Percentiles rank a stretch among this genome's conserved stretches.
Conservation (phyloP, 1,140 invertebrate species). For the Trachelipus rathkii region DNA sequence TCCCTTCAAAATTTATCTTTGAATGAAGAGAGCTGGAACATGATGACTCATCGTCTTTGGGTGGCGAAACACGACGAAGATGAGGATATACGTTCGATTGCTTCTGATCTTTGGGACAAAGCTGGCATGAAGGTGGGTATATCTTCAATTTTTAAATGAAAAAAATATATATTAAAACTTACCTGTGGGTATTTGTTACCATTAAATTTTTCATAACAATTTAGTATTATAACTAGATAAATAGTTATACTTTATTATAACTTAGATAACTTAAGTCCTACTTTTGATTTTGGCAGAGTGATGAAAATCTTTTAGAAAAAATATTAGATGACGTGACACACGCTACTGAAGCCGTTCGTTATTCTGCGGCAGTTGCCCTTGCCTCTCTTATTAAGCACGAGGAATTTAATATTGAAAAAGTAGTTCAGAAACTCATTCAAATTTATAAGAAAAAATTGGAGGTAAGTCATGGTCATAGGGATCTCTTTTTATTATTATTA, state of each 20-base stretch:
- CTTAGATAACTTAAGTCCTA: too few relatives aligned
- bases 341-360: conserved; percentile 33
- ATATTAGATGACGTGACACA: conserved; percentile 32
- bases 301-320: conserved; percentile 36
- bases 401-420: conserved; percentile 29
- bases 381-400: conserved; percentile 36
- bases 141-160: too few relatives aligned
- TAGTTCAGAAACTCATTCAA: conserved; percentile 37
- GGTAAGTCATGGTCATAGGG: conserved; percentile 18
- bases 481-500: too few relatives aligned
- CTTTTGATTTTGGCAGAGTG: conserved; percentile 18
- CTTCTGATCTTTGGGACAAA: conserved; percentile 34
- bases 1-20: conserved; percentile 43
- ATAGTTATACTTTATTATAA: background rate
- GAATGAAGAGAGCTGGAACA: conserved; percentile 30
- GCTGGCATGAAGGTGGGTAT: conserved; percentile 26
- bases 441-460: conserved; percentile 40
- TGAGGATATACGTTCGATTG: conserved; percentile 34
- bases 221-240: background rate
- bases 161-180: too few relatives aligned
- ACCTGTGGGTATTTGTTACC: too few relatives aligned
- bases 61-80: conserved; percentile 40
- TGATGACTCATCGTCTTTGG: conserved; percentile 39
- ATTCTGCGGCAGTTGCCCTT: conserved; percentile 36
- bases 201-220: background rate